phyloP scores from a whole-genome alignment of 2,888 invertebrate species.

The Drosophila tanythrix region DNA sequence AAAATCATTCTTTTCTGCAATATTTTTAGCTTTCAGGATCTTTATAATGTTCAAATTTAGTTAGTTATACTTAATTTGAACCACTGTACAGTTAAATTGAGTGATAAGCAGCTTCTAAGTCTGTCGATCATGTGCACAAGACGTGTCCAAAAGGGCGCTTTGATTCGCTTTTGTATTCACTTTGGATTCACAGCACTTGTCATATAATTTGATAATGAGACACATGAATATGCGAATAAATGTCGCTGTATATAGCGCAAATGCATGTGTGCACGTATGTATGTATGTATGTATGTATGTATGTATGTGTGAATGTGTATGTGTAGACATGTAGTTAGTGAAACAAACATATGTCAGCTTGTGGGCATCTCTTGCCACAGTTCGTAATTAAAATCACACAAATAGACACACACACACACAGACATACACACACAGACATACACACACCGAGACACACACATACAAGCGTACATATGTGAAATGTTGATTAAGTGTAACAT shows the following conservation, averaged over 20 bases:
- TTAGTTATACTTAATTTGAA: not conserved
- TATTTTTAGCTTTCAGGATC: too few species aligned
- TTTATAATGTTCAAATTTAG: not conserved
- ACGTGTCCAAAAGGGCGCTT: constrained; percentile 51
- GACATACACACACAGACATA: not conserved
- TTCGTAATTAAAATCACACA: constrained; percentile 44
- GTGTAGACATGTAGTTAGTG: constrained; percentile 10
- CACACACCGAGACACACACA: not conserved
- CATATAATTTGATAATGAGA: constrained; percentile 48
- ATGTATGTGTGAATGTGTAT: not conserved
- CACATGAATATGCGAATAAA: constrained; percentile 24
- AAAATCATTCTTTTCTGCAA: not conserved
- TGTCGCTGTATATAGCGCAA: constrained; percentile 19
- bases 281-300: not conserved
- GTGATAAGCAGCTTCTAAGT: constrained; percentile 22
- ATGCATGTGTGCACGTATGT: not conserved
- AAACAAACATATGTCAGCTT: constrained; percentile 39
- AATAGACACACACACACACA: constrained; percentile 10
- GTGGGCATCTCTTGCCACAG: constrained; percentile 25
- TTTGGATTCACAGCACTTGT: constrained; percentile 24
- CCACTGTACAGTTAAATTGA: constrained; percentile 13
- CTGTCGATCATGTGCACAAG: constrained; percentile 49
- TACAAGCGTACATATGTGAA: constrained; percentile 16
- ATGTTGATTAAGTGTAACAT: constrained; percentile 73
- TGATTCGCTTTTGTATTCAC: constrained; percentile 22